These are phyloP conservation scores for Tipula lateralis DNA, from an alignment of 2,888 invertebrate genomes.

Conservation along the genomic window DNA sequence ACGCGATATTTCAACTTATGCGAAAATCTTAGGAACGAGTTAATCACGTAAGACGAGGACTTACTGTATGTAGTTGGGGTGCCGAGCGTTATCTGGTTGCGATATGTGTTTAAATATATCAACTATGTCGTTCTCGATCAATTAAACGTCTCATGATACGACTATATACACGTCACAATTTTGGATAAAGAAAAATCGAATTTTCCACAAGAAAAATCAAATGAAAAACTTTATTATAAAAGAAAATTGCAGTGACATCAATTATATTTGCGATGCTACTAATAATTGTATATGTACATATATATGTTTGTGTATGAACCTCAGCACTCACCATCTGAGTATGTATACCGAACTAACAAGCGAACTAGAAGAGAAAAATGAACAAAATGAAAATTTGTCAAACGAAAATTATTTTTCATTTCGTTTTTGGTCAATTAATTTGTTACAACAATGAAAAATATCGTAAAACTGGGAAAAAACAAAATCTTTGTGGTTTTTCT, in stretches of 20 bases:
- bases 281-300: neutral
- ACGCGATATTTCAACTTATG: no score
- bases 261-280: neutral
- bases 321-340: neutral
- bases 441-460: neutral
- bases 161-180: neutral
- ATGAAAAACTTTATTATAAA: neutral
- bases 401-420: slow-evolving; percentile 9
- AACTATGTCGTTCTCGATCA: neutral
- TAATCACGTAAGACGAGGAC: no score
- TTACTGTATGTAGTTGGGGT: neutral
- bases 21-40: no score
- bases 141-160: neutral
- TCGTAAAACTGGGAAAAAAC: neutral
- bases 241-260: neutral
- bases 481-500: neutral
- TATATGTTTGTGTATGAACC: neutral
- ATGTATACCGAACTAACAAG: neutral
- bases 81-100: neutral
- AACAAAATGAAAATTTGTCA: neutral
- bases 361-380: neutral
- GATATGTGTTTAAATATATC: neutral
- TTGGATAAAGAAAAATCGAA: neutral
- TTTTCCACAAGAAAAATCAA: slow-evolving; percentile 11
- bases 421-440: slow-evolving; percentile 13